Percentiles rank a stretch among this genome's conserved stretches.
phyloP scores from a whole-genome alignment of 92 coral and sea anemone genomes.

The Zoanthus sansibaricus region DNA sequence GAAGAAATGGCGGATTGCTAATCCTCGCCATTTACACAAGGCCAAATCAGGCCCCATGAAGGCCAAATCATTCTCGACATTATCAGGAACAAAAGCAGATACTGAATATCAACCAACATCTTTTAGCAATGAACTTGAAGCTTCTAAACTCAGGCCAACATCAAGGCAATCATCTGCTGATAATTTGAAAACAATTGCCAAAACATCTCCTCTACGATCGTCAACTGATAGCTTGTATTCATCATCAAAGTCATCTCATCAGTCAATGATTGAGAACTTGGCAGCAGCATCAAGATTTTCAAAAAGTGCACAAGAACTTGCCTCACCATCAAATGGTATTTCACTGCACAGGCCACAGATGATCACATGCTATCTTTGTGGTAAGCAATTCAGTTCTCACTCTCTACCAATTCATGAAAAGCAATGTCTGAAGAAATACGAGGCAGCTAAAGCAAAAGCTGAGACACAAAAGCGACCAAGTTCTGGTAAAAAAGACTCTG shows the following conservation, averaged over 20 bases:
- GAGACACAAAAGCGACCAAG: conserved; percentile 54
- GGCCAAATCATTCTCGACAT: conserved; percentile 67
- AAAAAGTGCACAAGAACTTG: conserved; percentile 51
- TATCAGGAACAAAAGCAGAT: conserved; percentile 38
- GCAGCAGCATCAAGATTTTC: conserved; percentile 48
- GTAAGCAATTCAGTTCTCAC: conserved; percentile 86
- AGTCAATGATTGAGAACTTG: conserved; percentile 29
- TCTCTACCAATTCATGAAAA: conserved; percentile 94
- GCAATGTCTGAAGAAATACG: conserved; percentile 92
- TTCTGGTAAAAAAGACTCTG: conserved; percentile 7
- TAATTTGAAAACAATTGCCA: neutral
- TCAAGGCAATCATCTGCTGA: conserved; percentile 48
- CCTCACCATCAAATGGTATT: conserved; percentile 44
- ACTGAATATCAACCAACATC: conserved; percentile 33
- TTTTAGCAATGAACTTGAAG: neutral
- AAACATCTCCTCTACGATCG: conserved; percentile 14
- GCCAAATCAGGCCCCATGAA: conserved; percentile 62
- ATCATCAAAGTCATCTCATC: conserved; percentile 8
- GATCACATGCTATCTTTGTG: conserved; percentile 95
- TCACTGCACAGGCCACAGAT: conserved; percentile 66
- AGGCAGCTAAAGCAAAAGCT: conserved; percentile 64
- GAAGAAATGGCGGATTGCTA: conserved; percentile 91
- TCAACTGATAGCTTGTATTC: conserved; percentile 32
- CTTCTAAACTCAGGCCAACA: conserved; percentile 27
- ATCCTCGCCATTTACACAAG: conserved; percentile 82